Evolutionary conservation across 1,140 invertebrate species (phyloP), one percentile per base, ranked within the genome.

Genomic region (Carposina sasakii): DNA sequence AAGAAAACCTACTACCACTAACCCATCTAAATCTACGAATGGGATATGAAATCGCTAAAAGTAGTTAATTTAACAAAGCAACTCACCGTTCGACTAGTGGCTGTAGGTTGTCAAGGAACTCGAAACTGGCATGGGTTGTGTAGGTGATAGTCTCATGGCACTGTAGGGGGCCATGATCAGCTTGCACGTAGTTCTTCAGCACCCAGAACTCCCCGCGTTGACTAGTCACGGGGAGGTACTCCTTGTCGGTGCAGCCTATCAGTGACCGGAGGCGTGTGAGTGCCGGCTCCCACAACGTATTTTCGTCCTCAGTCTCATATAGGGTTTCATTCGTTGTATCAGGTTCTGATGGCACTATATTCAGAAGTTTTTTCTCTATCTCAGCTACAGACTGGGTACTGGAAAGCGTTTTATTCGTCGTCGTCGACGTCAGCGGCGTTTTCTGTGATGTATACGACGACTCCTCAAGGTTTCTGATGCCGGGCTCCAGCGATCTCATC

Each of bases 201-300:
- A 96, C 93, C 94, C 94, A 96, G 69, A 92, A 96, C 62, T 95
- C 93, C 10, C 94, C 94, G 6, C 94, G 88, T 67, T 96, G 94
- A 39, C 90, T 85, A 9, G 89, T 92, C 53, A 88, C 87, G 9
- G 89, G 87, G 23, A 87, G 77, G 57, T 86, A 84, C 1, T 88
- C 85, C 52, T 87, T 90, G 52, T 94, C 92, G 45, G 89, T 85
- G 65, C 93, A 95, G 22, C 81, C 82, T 17, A 88, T 66, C 6
- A 88, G 57, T 8, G 72, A 64, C 4, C 81, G 71, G 26, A 86
- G 61, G 9, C 65, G 63, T 8, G 58, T 51, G 12, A 82, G 50
- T 0, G 83, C 81, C 9, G 68, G 41, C 2, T 74, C 70, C 17
- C 73, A 70, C 22, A 86, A 47, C 1, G 68, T 69, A 34, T 76